Evolutionary conservation across 35 echinoderm and acorn worm genomes (phyloP).

Genomic region (Ophioderma brevispina): DNA sequence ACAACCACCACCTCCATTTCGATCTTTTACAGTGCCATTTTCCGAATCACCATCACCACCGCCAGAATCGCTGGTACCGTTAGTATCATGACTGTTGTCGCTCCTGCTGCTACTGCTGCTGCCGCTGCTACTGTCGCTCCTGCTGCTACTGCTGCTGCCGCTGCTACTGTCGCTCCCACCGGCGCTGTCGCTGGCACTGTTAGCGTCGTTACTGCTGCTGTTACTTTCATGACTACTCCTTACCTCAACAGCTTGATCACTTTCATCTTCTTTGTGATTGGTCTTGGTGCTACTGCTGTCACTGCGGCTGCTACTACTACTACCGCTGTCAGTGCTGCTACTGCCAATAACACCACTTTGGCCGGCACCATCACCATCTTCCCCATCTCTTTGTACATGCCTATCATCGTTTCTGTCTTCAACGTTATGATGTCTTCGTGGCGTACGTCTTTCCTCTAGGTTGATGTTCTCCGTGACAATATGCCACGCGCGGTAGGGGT

Average conservation of each 20-base stretch:
- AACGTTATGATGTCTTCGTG: too few species aligned
- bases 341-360: too few species aligned
- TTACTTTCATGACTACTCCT: not conserved
- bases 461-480: too few species aligned
- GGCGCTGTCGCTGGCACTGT: not conserved
- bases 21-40: not conserved
- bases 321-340: not conserved
- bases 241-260: not conserved
- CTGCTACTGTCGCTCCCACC: not conserved
- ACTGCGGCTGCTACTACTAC: too few species aligned
- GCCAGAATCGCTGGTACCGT: not conserved
- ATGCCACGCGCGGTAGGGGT: too few species aligned
- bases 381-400: too few species aligned
- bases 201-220: not conserved
- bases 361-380: too few species aligned
- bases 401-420: too few species aligned
- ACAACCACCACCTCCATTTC: too few species aligned
- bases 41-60: not conserved
- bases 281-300: not conserved
- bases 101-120: not conserved
- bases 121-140: not conserved
- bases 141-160: not conserved
- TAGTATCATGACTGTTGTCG: not conserved
- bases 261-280: not conserved
- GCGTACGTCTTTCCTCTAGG: too few species aligned